Percentiles rank a stretch among this genome's conserved stretches.
Conservation (phyloP, 2,113 vertebrate species). For the Caranx ignobilis region DNA sequence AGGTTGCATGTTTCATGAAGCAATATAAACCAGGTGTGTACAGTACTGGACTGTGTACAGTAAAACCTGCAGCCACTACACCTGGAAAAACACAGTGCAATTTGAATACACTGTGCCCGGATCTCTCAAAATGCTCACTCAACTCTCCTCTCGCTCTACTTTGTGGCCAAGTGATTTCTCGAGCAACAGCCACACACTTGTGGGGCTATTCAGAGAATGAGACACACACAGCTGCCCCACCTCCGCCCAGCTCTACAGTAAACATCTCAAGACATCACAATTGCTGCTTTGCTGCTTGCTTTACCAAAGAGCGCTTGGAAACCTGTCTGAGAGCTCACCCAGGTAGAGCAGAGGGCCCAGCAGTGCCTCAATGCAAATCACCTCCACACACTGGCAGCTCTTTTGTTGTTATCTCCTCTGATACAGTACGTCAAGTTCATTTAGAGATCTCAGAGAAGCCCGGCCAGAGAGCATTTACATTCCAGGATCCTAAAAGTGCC, state of each 20-base stretch:
- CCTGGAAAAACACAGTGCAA: not conserved
- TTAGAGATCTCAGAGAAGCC: conserved; percentile 58
- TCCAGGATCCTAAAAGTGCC: conserved; percentile 39
- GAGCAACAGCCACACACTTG: conserved; percentile 33
- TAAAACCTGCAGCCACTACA: conserved; percentile 9
- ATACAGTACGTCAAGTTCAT: conserved; percentile 73
- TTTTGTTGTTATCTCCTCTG: conserved; percentile 75
- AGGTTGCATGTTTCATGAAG: not conserved
- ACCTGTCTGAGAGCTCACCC: conserved; percentile 68
- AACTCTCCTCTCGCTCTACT: conserved; percentile 26
- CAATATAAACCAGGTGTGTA: not conserved
- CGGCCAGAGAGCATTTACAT: conserved; percentile 49
- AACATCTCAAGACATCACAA: conserved; percentile 67
- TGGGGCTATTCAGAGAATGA: conserved; percentile 35
- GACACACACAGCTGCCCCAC: conserved; percentile 14
- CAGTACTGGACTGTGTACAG: not conserved
- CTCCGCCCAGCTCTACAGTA: conserved; percentile 47
- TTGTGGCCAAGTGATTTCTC: conserved; percentile 53
- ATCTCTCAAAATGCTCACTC: conserved; percentile 39
- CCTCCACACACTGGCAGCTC: conserved; percentile 58
- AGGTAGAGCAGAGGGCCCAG: conserved; percentile 62
- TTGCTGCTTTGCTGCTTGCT: conserved; percentile 56
- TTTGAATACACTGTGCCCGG: conserved; percentile 4
- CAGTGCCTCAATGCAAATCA: conserved; percentile 71
- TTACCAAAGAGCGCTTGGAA: conserved; percentile 60